Base-by-base conservation (phyloP, 2,113 vertebrate genomes). In the Brachyistius frenatus region DNA sequence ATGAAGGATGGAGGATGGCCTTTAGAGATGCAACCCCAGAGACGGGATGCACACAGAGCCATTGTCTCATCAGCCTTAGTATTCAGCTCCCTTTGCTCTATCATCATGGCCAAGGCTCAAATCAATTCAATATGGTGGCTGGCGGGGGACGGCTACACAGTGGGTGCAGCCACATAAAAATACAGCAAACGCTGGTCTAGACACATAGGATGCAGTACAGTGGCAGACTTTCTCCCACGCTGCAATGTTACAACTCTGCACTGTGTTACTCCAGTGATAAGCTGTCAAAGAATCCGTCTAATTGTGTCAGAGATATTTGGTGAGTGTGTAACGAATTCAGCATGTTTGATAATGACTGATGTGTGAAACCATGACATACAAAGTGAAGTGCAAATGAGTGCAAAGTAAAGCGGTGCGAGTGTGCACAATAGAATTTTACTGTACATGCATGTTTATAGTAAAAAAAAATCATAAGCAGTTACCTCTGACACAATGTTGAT, bases 121-220 rank as follows among this genome's bases (percentile, higher is more conserved):
- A 92, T 88, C 83, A 76, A 80, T 89, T 90, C 84, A 93, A 79
- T 88, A 86, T 90, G 92, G 79, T 78, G 83, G 87, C 88, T 85
- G 83, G 76, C 46, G 54, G 71, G 69, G 81, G 74, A 81, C 84
- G 66, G 82, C 77, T 41, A 69, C 46, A 37, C 53, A 74, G 73
- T 78, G 84, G 76, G 83, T 70, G 76, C 57, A 77, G 77, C 60
- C 66, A 80, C 79, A 81, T 72, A 82, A 57, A 86, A 84, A 86
- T 65, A 81, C 67, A 65, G 57, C 50, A 62, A 72, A 50, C 37
- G 7, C 32, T 76, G 73, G 66, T 83, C 75, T 54, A 67, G 70
- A 82, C 75, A 79, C 72, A 82, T 39, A 44, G 76, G 54, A 79
- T 54, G 63, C 68, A 73, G 74, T 23, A 32, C 41, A 67, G 68